Base-by-base conservation (phyloP, 2,113 vertebrate species). In the Chamaetylas fuelleborni region DNA sequence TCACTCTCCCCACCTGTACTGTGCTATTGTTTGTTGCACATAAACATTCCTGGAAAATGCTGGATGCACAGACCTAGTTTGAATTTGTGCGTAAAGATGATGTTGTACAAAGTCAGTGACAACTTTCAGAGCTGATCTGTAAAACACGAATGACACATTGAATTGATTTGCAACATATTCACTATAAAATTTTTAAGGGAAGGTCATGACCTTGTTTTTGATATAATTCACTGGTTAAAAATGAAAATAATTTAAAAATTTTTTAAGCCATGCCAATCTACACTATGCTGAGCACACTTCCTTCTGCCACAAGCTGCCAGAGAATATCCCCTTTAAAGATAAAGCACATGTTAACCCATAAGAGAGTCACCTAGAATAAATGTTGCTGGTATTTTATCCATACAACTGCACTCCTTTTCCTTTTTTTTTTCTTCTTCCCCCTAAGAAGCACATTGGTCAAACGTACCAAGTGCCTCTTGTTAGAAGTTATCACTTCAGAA, bases 401-500 rank as follows among this genome's bases (percentile, higher is more conserved):
- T 43, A 81, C 33, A 92, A 61, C 48, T 91, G 26, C 29, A 51
- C 33, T 57, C 33, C 92, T 88, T 67, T 65, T 33, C 19, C 11
- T 6, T 31, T 45, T 22, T 33, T 40, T 25, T 79, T 33, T 43
- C 19, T 79, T 36, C 29, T 11, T 3, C 0, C 13, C 12, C 17
- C 36, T 53, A 82, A 90, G 65, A 24, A 72, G 60, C 61, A 72
- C 34, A n/a, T 70, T 95, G 65, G 81, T 92, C 65, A 95, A 93
- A 95, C 7, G 16, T 81, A 84, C 86, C 94, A 85, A 97, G 90
- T 95, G 64, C 64, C 14, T 94, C 95, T 95, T 48, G 65, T 98
- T 97, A 97, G 95, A 97, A 96, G 92, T 96, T 77, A 84, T 6
- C 42, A 62, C 94, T 97, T 97, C 87, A 96, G 91, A 97, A 97